Conservation (phyloP, 2,797 vertebrate genomes). For the Muraenolepis orangiensis region DNA sequence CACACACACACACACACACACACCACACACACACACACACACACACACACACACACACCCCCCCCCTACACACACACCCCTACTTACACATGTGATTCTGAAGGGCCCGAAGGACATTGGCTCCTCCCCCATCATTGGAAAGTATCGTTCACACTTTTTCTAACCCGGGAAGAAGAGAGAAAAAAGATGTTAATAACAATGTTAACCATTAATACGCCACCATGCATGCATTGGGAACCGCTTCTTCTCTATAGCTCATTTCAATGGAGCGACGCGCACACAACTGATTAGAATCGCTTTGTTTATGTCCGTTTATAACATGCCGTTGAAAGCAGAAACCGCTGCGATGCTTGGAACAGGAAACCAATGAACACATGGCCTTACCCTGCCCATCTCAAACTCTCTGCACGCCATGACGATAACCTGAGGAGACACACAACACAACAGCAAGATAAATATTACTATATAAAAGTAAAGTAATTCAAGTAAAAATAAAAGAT, state of each 20-base stretch:
- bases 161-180: constrained; percentile 57
- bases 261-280: too few relatives aligned
- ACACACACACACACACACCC: constrained; percentile 18
- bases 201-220: too few relatives aligned
- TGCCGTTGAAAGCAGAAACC: too few relatives aligned
- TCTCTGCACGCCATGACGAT: constrained; percentile 98
- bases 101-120: constrained; percentile 88
- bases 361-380: constrained; percentile 39
- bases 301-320: too few relatives aligned
- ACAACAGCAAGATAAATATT: constrained; percentile 23
- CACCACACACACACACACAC: constrained; percentile 23
- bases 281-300: too few relatives aligned
- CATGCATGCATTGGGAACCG: constrained; percentile 10
- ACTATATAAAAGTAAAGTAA: constrained; percentile 21
- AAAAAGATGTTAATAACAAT: constrained; percentile 18
- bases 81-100: constrained; percentile 94
- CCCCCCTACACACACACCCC: too few relatives aligned
- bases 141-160: constrained; percentile 99
- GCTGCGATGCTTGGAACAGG: too few relatives aligned
- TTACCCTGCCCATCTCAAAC: constrained; percentile 99
- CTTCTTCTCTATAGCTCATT: constrained; percentile 21
- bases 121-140: constrained; percentile 84
- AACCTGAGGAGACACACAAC: constrained; percentile 75
- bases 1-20: not conserved
- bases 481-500: not conserved